Evolutionary conservation across 2,888 invertebrate genomes (phyloP), one percentile per base, ranked within the genome.

Genomic region (Epirrhoe alternata): DNA sequence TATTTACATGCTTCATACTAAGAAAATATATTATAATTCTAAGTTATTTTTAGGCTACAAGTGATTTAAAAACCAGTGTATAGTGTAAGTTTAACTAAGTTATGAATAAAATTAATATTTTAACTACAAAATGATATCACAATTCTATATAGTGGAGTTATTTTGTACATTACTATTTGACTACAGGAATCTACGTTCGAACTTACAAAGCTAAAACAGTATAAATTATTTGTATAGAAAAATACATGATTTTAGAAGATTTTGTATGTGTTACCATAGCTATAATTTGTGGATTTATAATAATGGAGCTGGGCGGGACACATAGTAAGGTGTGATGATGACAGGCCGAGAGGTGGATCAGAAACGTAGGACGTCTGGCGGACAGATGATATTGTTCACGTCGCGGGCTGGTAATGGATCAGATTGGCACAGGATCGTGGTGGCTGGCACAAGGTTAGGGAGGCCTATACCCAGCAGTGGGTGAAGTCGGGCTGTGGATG

Each of bases 81-180:
- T 4, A 42, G 12, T 4, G 38, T 12, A 12, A 42, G 8, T 10
- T 1, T 6, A 10, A 38, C 12, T 38, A 38, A 38, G 38, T 12
- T 42, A 42, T 12, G 12, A 42, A 42, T 42, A 12, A 12, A 42
- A 2, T 8, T 35, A 35, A 56, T 8, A 49, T 17, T 16, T 56
- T 10, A 10, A 47, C 30, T 49, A 24, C 38, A 10, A 50, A 50
- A 38, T 56, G 30, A 33, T 68, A 68, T 68, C 68, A 68, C 68
- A 64, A 61, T 60, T 56, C 56, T 61, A 61, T 45, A 61, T 57
- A 64, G 58, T 64, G 61, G 57, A 68, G 56, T 47, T 56, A 33
- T 55, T 49, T 42, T 57, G 56, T 42, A 56, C 49, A 24, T 17
- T 56, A 56, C 35, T 56, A 51, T 16, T 31, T 17, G 31, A 62